Percentiles rank a stretch among this genome's conserved stretches.
Conservation (phyloP, 2,113 vertebrate species). For the Neolamprologus modestus region DNA sequence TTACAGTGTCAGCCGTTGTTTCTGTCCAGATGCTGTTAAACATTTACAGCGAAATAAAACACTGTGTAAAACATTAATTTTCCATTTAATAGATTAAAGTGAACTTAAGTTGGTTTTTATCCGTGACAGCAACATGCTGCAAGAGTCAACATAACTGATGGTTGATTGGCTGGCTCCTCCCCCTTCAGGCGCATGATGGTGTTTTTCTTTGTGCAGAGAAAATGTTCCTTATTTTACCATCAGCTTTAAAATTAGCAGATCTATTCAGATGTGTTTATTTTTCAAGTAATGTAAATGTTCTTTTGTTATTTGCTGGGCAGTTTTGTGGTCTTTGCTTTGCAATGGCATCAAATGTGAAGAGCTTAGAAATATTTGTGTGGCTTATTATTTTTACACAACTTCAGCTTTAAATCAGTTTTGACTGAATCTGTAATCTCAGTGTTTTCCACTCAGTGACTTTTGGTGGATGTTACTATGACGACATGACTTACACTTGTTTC, state of each 20-base stretch:
- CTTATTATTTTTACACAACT: not conserved
- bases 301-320: not conserved
- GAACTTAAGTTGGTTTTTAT: not conserved
- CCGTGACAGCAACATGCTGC: not conserved
- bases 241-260: not conserved
- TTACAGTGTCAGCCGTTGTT: not conserved
- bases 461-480: not conserved
- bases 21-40: not conserved
- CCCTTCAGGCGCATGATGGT: not conserved
- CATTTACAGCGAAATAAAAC: not conserved
- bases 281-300: not conserved
- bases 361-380: not conserved
- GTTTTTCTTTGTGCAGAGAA: not conserved
- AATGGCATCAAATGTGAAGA: not conserved
- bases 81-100: not conserved
- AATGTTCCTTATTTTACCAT: not conserved
- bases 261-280: not conserved
- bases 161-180: not conserved
- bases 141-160: not conserved
- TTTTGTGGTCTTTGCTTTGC: not conserved
- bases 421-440: not conserved
- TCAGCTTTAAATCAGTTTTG: not conserved
- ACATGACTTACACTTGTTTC: not conserved
- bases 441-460: not conserved
- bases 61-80: not conserved